phyloP scores from a whole-genome alignment of 2,797 vertebrate species.

The Hippopotamyrus pictus region DNA sequence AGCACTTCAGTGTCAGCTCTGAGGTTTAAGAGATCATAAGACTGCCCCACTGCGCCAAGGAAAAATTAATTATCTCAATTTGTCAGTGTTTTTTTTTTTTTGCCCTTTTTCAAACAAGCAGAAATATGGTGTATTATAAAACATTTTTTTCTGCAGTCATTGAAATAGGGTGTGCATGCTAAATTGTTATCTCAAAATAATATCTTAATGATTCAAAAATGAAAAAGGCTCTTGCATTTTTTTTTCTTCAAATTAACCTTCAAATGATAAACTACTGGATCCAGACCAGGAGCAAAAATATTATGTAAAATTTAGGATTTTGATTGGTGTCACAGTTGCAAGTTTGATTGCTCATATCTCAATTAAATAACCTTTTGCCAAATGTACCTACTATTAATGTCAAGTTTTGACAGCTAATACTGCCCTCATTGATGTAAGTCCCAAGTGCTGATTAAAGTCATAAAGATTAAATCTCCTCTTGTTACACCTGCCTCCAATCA shows the following conservation, averaged over 20 bases:
- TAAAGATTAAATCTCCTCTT: not conserved
- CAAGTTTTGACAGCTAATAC: not conserved
- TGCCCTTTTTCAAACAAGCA: conserved; percentile 10
- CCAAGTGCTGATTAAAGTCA: not conserved
- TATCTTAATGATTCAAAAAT: not conserved
- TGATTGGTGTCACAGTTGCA: not conserved
- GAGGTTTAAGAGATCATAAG: not conserved
- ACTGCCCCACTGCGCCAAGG: not conserved
- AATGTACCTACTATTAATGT: not conserved
- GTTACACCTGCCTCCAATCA: not conserved
- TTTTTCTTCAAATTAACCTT: not conserved
- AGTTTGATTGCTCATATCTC: not conserved
- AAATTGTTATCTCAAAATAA: conserved; percentile 8
- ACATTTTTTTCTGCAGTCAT: not conserved
- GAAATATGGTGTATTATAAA: not conserved
- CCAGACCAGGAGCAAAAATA: not conserved
- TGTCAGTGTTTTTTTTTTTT: not conserved
- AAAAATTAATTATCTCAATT: conserved; percentile 13
- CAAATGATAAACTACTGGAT: not conserved
- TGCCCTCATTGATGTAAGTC: not conserved
- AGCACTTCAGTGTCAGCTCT: conserved; percentile 9
- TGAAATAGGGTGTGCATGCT: not conserved
- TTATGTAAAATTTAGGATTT: not conserved
- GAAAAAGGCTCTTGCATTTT: not conserved
- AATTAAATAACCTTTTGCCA: not conserved